phyloP scores from a whole-genome alignment of 2,113 vertebrate species.

The Chaenogobius annularis region DNA sequence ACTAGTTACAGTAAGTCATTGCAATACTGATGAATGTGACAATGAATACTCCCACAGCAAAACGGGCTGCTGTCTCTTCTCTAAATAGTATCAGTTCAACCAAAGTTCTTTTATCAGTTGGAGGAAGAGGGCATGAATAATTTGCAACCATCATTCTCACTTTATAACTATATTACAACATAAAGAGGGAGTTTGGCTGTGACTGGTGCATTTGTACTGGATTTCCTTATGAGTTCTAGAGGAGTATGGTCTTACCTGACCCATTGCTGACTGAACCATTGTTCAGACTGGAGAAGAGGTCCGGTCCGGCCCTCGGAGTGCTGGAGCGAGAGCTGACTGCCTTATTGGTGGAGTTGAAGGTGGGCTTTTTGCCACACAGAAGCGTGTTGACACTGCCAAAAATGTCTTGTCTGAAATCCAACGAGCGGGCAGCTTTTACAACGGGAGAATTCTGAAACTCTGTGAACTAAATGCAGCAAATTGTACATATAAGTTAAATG shows the following conservation, averaged over 20 bases:
- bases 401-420: constrained; percentile 64
- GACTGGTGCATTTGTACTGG: constrained; percentile 25
- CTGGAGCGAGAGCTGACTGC: constrained; percentile 15
- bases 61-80: too few species aligned
- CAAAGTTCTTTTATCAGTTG: neutral
- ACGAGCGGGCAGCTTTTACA: constrained; percentile 35
- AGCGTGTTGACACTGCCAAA: constrained; percentile 63
- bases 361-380: constrained; percentile 56
- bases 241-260: constrained; percentile 58
- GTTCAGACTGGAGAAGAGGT: neutral
- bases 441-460: constrained; percentile 46
- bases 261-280: constrained; percentile 29
- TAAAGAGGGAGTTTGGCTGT: constrained; percentile 14
- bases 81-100: too few species aligned
- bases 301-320: constrained; percentile 8
- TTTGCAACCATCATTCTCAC: neutral
- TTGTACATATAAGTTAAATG: neutral
- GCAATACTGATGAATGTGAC: too few species aligned
- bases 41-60: too few species aligned
- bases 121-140: neutral
- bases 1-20: too few species aligned
- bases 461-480: constrained; percentile 35
- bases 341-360: constrained; percentile 46
- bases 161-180: neutral
- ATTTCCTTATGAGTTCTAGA: constrained; percentile 39